These are phyloP conservation scores for Microctenopoma steveboyesi DNA, from an alignment of 2,797 vertebrate genomes.

Conservation along the genomic window DNA sequence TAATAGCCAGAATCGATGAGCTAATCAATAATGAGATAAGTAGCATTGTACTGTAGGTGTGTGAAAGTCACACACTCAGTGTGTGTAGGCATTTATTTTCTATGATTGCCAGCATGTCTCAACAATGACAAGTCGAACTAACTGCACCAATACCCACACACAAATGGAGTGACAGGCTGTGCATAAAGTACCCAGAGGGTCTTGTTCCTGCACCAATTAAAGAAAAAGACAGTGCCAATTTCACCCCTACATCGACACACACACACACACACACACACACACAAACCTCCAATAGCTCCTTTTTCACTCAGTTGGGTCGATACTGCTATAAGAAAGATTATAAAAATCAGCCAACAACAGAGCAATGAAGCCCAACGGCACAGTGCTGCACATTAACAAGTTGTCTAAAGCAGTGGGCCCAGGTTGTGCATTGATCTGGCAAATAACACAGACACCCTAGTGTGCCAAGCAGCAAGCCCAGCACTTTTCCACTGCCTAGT, in stretches of 20 bases:
- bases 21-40: slow-evolving; percentile 26
- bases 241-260: slow-evolving; percentile 54
- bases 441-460: slow-evolving; percentile 63
- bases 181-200: slow-evolving; percentile 57
- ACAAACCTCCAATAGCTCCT: slow-evolving; percentile 38
- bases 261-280: slow-evolving; percentile 17
- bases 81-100: slow-evolving; percentile 37
- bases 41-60: slow-evolving; percentile 6
- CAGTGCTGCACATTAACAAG: slow-evolving; percentile 74
- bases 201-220: slow-evolving; percentile 72
- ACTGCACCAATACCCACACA: slow-evolving; percentile 51
- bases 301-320: slow-evolving; percentile 64
- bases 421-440: slow-evolving; percentile 73
- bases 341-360: slow-evolving; percentile 73
- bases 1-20: slow-evolving; percentile 28
- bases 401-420: slow-evolving; percentile 53
- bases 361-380: slow-evolving; percentile 59
- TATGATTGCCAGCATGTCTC: slow-evolving; percentile 48
- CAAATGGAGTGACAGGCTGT: slow-evolving; percentile 62
- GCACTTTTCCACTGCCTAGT: slow-evolving; percentile 41
- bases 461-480: slow-evolving; percentile 55
- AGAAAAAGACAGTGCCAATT: slow-evolving; percentile 68
- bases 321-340: slow-evolving; percentile 76
- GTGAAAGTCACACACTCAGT: slow-evolving; percentile 12
- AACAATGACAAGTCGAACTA: slow-evolving; percentile 65